Percentiles rank a stretch among this genome's conserved stretches.
Evolutionary conservation across 2,888 invertebrate genomes (phyloP).

Genomic region (Parnassius mnemosyne): DNA sequence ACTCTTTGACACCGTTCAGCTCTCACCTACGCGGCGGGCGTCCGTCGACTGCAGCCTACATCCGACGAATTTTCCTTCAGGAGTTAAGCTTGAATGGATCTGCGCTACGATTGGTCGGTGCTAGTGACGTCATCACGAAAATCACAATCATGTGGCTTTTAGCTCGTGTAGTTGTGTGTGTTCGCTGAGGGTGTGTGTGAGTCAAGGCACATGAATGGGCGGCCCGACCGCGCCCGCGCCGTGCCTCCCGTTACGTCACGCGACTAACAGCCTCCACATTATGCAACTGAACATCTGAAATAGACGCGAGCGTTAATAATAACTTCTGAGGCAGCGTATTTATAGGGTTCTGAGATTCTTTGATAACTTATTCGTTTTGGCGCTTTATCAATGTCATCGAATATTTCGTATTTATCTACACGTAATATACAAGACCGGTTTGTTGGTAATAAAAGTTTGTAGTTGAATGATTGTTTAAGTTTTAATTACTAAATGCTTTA

Average conservation of each 20-base stretch:
- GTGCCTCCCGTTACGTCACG: slow-evolving; percentile 73
- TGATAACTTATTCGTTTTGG: neutral
- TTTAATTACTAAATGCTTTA: neutral
- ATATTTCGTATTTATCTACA: no score
- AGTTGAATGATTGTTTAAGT: neutral
- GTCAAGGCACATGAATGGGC: slow-evolving; percentile 37
- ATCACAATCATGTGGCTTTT: slow-evolving; percentile 80
- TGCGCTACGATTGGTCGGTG: slow-evolving; percentile 80
- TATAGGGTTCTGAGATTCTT: slow-evolving; percentile 15
- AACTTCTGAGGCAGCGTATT: slow-evolving; percentile 40
- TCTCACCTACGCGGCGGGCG: slow-evolving; percentile 54
- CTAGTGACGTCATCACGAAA: slow-evolving; percentile 86
- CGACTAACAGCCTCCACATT: slow-evolving; percentile 51
- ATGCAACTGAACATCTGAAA: slow-evolving; percentile 63
- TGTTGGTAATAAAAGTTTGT: neutral
- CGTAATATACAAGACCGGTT: neutral
- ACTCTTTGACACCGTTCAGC: neutral
- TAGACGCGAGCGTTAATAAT: slow-evolving; percentile 55
- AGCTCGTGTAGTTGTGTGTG: slow-evolving; percentile 53
- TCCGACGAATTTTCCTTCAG: slow-evolving; percentile 79
- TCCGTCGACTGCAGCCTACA: slow-evolving; percentile 70
- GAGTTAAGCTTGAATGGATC: slow-evolving; percentile 85
- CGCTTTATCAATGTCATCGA: neutral
- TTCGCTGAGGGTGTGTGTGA: slow-evolving; percentile 60
- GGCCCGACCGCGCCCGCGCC: slow-evolving; percentile 48